A percentile compares a stretch with the other conserved stretches of the same genome.
Evolutionary conservation across 2,888 invertebrate species (phyloP).

Genomic region (Pachydiplax longipennis): DNA sequence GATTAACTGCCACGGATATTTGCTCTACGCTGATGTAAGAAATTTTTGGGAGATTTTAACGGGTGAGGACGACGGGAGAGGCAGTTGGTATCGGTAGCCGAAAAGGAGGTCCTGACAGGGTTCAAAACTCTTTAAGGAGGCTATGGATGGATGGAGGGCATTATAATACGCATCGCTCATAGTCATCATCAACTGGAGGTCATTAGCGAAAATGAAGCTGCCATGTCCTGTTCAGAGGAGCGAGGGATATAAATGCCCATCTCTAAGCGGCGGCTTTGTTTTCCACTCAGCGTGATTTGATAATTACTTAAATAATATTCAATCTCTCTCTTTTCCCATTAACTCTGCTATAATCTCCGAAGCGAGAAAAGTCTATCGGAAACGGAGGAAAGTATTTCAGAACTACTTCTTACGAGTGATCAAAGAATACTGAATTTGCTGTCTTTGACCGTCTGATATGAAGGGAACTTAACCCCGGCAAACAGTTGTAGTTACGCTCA

Average conservation of each 20-base stretch:
- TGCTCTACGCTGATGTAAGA: not conserved
- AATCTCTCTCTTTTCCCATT: slow-evolving; percentile 3
- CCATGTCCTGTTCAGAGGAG: not conserved
- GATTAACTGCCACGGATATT: not conserved
- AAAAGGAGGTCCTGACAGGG: not conserved
- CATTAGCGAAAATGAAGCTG: slow-evolving; percentile 38
- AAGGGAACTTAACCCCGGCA: too few relatives aligned
- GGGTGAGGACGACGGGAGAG: not conserved
- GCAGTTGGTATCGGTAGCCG: not conserved
- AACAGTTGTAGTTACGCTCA: too few relatives aligned
- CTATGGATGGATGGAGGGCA: not conserved
- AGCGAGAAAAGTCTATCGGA: not conserved
- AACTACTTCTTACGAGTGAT: too few relatives aligned
- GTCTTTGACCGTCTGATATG: too few relatives aligned
- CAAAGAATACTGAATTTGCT: too few relatives aligned
- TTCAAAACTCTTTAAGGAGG: not conserved
- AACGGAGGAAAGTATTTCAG: not conserved
- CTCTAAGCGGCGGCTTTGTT: not conserved
- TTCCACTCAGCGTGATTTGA: slow-evolving; percentile 21
- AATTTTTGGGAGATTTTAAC: not conserved
- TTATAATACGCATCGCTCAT: not conserved
- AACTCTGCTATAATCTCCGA: not conserved
- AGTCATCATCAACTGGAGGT: not conserved
- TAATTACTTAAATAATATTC: slow-evolving; percentile 32
- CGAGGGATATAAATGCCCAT: not conserved